Evolutionary conservation across 1,140 invertebrate species (phyloP).

Genomic region (Drosophila kanapiae): DNA sequence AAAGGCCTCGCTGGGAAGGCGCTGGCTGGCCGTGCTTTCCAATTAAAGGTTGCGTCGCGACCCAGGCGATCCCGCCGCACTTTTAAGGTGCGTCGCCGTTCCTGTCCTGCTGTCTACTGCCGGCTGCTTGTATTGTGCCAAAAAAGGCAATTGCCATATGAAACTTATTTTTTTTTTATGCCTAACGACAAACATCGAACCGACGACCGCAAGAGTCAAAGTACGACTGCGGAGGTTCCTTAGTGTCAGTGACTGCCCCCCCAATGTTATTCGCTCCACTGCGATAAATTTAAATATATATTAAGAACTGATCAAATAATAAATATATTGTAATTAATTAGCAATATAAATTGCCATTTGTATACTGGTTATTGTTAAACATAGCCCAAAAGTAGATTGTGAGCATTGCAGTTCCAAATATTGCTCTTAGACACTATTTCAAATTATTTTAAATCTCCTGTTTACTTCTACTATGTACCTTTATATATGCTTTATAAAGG

Average conservation of each 20-base stretch:
- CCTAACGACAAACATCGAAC: constrained; percentile 38
- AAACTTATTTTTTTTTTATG: constrained; percentile 29
- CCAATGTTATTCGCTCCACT: constrained; percentile 27
- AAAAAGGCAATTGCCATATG: constrained; percentile 58
- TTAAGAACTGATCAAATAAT: background rate
- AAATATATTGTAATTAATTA: too few relatives aligned
- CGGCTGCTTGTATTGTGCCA: constrained; percentile 37
- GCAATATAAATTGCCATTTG: too few relatives aligned
- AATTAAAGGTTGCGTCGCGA: constrained; percentile 44
- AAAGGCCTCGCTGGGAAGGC: constrained; percentile 10
- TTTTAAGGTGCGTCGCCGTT: constrained; percentile 71
- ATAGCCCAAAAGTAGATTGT: too few relatives aligned
- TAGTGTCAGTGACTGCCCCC: constrained; percentile 45
- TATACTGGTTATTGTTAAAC: too few relatives aligned
- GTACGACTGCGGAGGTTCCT: constrained; percentile 61
- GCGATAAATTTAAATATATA: background rate
- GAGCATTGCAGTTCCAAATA: too few relatives aligned
- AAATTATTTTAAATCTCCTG: background rate
- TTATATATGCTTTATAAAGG: background rate
- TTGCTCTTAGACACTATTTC: background rate
- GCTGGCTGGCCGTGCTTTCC: constrained; percentile 15
- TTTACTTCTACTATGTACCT: background rate
- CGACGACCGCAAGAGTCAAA: constrained; percentile 68
- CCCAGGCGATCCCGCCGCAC: constrained; percentile 28
- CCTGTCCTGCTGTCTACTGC: background rate